These are phyloP conservation scores for Synergus laeviventris DNA, from an alignment of 2,888 invertebrate genomes.

Conservation along the genomic window DNA sequence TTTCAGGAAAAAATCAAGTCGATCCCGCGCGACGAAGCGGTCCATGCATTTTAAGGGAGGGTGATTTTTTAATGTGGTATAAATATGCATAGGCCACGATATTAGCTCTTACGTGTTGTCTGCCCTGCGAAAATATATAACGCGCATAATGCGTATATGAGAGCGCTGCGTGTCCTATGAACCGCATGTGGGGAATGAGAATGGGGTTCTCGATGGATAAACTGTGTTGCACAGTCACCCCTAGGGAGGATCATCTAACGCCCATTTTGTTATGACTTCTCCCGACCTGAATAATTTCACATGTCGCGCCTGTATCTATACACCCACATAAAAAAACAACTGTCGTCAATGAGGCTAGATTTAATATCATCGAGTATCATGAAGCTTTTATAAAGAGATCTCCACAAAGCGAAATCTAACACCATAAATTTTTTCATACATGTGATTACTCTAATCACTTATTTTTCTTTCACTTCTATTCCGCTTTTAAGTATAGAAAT, in stretches of 20 bases:
- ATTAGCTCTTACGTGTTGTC: conserved; percentile 74
- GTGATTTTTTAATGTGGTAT: conserved; percentile 75
- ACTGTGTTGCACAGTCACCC: conserved; percentile 75
- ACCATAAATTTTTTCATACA: too few relatives aligned
- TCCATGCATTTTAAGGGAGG: conserved; percentile 62
- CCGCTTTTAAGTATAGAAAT: conserved; percentile 43
- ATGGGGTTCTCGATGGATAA: conserved; percentile 76
- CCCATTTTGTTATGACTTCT: conserved; percentile 74
- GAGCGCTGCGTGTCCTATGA: conserved; percentile 28
- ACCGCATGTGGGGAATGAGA: conserved; percentile 54
- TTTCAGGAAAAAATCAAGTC: conserved; percentile 14
- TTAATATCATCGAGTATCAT: not conserved
- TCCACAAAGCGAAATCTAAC: not conserved
- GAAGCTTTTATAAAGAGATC: not conserved
- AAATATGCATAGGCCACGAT: conserved; percentile 75
- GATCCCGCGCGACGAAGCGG: conserved; percentile 30
- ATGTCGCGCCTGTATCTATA: conserved; percentile 13
- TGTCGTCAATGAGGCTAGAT: conserved; percentile 13
- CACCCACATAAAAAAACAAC: conserved; percentile 9
- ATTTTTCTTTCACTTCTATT: not conserved
- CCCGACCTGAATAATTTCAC: conserved; percentile 64
- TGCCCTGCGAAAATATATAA: conserved; percentile 67
- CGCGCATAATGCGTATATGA: conserved; percentile 59
- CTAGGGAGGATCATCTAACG: conserved; percentile 73
- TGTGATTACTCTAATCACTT: too few relatives aligned